Evolutionary conservation across 2,797 vertebrate genomes (phyloP).

Genomic region (Coregonus sp.): DNA sequence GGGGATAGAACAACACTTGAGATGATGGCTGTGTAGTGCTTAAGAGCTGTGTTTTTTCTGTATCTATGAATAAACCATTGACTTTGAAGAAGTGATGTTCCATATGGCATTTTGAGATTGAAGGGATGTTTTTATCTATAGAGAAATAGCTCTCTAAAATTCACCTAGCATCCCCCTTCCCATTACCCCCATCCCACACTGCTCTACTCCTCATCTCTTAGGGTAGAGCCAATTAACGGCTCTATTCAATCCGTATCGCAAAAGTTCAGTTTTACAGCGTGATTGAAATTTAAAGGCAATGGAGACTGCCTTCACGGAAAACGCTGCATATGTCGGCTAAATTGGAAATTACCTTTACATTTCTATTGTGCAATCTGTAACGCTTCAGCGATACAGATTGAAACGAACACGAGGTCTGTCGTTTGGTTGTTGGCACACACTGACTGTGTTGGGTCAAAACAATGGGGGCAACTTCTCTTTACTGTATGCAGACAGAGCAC

Average conservation of each 20-base stretch:
- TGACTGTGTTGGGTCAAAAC: slow-evolving; percentile 9
- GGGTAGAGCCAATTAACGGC: slow-evolving; percentile 11
- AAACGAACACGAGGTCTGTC: neutral
- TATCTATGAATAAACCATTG: slow-evolving; percentile 5
- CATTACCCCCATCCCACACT: neutral
- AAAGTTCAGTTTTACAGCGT: too few relatives aligned
- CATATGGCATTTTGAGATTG: neutral
- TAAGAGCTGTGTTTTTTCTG: slow-evolving; percentile 4
- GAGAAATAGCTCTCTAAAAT: too few relatives aligned
- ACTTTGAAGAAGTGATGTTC: neutral
- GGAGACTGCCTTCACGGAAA: too few relatives aligned
- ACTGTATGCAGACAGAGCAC: neutral
- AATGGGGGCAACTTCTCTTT: neutral
- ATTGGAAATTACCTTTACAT: too few relatives aligned
- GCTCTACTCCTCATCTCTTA: neutral
- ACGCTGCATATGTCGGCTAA: too few relatives aligned
- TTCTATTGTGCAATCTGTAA: too few relatives aligned
- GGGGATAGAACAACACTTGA: neutral
- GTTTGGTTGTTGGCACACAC: slow-evolving; percentile 1
- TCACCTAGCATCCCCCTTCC: too few relatives aligned
- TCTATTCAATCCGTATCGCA: too few relatives aligned
- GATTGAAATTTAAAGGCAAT: too few relatives aligned
- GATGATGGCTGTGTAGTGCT: neutral
- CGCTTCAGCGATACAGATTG: too few relatives aligned
- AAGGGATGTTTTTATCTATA: neutral